A percentile compares a stretch with the other conserved stretches of the same genome.
phyloP scores from a whole-genome alignment of 2,113 vertebrate species.

The Brachypodius melanocephalos region DNA sequence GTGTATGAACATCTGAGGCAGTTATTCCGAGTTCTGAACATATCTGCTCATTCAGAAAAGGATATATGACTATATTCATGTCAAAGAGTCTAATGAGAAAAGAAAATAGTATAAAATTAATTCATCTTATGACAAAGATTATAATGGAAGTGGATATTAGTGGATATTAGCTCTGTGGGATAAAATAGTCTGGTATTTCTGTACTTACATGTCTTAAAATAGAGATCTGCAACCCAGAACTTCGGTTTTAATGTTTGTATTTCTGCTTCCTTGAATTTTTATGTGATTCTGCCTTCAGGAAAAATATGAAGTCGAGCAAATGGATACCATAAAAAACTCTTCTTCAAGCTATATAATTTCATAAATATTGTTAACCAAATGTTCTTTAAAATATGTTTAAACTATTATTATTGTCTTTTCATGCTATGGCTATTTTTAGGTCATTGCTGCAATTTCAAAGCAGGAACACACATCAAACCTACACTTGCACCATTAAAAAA shows the following conservation, averaged over 20 bases:
- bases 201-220: constrained; percentile 52
- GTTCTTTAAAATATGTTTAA: neutral
- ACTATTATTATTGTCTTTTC: neutral
- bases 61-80: neutral
- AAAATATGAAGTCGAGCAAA: constrained; percentile 22
- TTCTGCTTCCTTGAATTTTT: constrained; percentile 24
- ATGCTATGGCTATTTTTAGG: neutral
- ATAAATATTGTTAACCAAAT: neutral
- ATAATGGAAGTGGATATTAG: constrained; percentile 8
- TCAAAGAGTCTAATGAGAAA: neutral
- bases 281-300: neutral
- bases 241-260: neutral
- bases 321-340: neutral
- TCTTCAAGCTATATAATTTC: neutral
- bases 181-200: constrained; percentile 30
- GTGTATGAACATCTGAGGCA: neutral
- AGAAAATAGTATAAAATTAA: constrained; percentile 48
- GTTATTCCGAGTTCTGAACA: constrained; percentile 25
- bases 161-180: constrained; percentile 25
- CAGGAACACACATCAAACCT: neutral
- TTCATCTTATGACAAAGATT: constrained; percentile 54
- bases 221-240: neutral
- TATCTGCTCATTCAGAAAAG: neutral
- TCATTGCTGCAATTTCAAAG: neutral
- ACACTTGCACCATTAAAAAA: neutral